Evolutionary conservation across 2,797 vertebrate species (phyloP), one percentile per base, ranked within the genome.

Genomic region (Parotocinclus haroldoi): DNA sequence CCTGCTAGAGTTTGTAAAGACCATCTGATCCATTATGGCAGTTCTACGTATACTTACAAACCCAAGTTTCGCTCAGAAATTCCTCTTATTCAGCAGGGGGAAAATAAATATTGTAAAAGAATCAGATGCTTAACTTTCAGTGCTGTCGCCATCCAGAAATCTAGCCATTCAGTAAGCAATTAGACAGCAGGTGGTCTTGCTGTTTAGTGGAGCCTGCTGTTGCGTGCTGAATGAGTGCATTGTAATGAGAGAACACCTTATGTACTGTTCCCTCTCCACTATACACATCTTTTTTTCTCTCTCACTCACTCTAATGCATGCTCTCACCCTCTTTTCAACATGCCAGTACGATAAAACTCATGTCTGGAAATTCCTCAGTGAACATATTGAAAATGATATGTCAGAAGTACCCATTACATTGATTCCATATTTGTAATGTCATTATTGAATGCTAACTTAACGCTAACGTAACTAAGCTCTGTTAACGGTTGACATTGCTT

Each of bases 181-280:
- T 83, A 84, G 81, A 83, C 85, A 85, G 83, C 80, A 69, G 83
- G 82, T 82, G 80, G 79, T 71, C 76, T 63, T 73, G 71, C 69
- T 79, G 74, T 39, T 78, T 80, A 80, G 72, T 38, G 67, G 48
- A 82, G 80, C 80, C 76, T 83, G 77, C 79, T 78, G 78, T 63
- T 70, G 69, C 67, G 69, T 63, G 52, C 81, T 73, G 82, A 78
- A 82, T 50, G 16, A 66, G 68, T 58, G 71, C 69, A 67, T 63
- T 75, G 75, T 74, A 80, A 77, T 81, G 48, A 17, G 69, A 70
- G 74, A 36, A 42, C 63, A 66, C 69, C 72, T 69, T 64, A 42
- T 46, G 45, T 19, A 19, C 50, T 17, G 39, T 40, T 19, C 19
- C 7, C 39, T n/a, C 45, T 14, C 44, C 11, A 18, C 36, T 57